Evolutionary conservation across 2,113 vertebrate genomes (phyloP), one percentile per base, ranked within the genome.

Genomic region (Eulemur rufifrons): DNA sequence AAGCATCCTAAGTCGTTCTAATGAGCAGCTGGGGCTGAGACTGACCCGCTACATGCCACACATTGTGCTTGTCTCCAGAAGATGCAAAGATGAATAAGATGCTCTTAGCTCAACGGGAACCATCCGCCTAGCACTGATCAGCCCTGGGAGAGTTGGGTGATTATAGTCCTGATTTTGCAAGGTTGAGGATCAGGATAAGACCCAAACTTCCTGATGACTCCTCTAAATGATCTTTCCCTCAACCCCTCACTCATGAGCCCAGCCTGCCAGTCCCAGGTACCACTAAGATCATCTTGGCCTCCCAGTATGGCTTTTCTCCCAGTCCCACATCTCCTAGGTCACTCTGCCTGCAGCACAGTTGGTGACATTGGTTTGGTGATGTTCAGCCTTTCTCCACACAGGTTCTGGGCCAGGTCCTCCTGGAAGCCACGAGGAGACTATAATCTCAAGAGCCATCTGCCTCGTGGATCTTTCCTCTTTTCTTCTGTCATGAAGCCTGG

Each of bases 21-120:
- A 86, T 64, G 37, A 88, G 61, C 14, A 69, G 10, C 37, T 0
- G 18, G 27, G 47, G 15, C 13, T 54, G n/a, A 68, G n/a, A 10
- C 13, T 82, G 82, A 45, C 1, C 20, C 20, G 29, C 23, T 1
- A 0, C 18, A 74, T 52, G 45, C 9, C 0, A 3, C n/a, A 13
- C 15, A 18, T 21, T 56, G 17, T 20, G 0, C 61, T 93, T 63
- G 17, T 64, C 59, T 84, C 73, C 73, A 54, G 74, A 14, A 83
- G 77, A 74, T 45, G 80, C 56, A 63, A 52, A 78, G 14, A 6
- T 45, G 17, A 42, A 5, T 56, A 20, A 71, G n/a, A 77, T 61
- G 39, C 47, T 77, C 74, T 34, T n/a, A 34, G 42, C n/a, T 86
- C 17, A 8, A 0, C 56, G 32, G 54, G 34, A 96, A 52, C 6